These are phyloP conservation scores for Ophioninae sp. DNA, from an alignment of 2,888 invertebrate species.

Conservation along the genomic window DNA sequence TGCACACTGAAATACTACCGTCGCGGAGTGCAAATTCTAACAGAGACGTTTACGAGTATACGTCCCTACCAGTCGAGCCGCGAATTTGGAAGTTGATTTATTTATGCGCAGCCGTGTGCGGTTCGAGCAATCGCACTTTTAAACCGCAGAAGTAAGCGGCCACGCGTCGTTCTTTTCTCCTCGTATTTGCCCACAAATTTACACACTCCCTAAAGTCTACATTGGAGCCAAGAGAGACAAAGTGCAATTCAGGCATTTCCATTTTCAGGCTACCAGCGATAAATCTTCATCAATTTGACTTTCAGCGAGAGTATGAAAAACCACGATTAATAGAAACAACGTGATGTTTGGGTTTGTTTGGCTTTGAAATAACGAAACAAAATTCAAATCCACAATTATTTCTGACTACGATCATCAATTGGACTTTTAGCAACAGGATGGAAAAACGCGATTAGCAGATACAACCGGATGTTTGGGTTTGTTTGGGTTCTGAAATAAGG, in stretches of 20 bases:
- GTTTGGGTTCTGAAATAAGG: neutral
- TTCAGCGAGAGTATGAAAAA: neutral
- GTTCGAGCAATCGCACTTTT: slow-evolving; percentile 55
- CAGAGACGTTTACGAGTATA: slow-evolving; percentile 10
- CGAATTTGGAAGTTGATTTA: slow-evolving; percentile 34
- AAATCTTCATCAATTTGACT: neutral
- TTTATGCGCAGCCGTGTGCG: slow-evolving; percentile 42
- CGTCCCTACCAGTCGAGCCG: neutral
- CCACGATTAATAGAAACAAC: neutral
- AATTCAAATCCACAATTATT: too few relatives aligned
- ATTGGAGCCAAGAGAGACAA: neutral
- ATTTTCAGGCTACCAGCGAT: neutral
- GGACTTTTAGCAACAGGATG: neutral
- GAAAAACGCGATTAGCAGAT: neutral
- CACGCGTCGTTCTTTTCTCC: slow-evolving; percentile 43
- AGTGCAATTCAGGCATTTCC: neutral
- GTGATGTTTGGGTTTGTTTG: neutral
- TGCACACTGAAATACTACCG: neutral
- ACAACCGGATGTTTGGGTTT: neutral
- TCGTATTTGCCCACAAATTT: slow-evolving; percentile 51
- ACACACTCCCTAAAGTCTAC: slow-evolving; percentile 22
- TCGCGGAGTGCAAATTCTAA: neutral
- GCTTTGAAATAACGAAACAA: neutral
- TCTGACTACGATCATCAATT: neutral
- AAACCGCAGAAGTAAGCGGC: slow-evolving; percentile 58